Evolutionary conservation across 2,888 invertebrate genomes (phyloP), one percentile per base, ranked within the genome.

Genomic region (Mythimna loreyi): DNA sequence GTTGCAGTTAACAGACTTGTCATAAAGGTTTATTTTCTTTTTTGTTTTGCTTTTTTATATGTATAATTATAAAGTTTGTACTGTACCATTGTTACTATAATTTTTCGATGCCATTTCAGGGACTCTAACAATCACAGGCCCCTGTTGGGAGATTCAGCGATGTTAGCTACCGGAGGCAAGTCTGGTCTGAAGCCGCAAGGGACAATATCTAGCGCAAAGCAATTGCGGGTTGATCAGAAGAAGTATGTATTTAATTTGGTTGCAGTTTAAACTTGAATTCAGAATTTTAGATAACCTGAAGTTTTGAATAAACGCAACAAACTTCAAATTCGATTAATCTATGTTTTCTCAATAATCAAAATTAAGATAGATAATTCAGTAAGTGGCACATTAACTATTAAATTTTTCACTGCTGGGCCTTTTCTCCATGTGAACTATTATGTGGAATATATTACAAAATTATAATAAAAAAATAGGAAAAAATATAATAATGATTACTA

Each of bases 51-150:
- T 61, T 72, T 16, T 58, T 57, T n/a, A n/a, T n/a, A 28, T 13
- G 43, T 43, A 40, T 47, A 13, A 25, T 40, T 13, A 23, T 40
- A 28, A 56, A 19, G 16, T 61, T 23, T n/a, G 19, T 13, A 59
- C 36, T 28, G 3, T 59, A 53, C 28, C 7, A 53, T 50, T 36
- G 43, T 50, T 3, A 21, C 52, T 25, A 36, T 30, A 4, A 45
- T 25, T 36, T 6, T 67, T 28, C 36, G 28, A 25, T 62, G 23
- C 19, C 16, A 47, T 85, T 89, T 21, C 92, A 98, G 98, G 85
- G 99, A 99, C 91, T 99, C 99, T 0, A 99, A 99, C 90, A 99
- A 99, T 91, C 99, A 99, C 90, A 97, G 99, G 45, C 93, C 94
- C 0, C 94, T 99, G 92, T 95, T 99, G 60, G 99, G 99, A 5